Evolutionary conservation across 2,113 vertebrate species (phyloP).

Genomic region (Chionodraco myersi): DNA sequence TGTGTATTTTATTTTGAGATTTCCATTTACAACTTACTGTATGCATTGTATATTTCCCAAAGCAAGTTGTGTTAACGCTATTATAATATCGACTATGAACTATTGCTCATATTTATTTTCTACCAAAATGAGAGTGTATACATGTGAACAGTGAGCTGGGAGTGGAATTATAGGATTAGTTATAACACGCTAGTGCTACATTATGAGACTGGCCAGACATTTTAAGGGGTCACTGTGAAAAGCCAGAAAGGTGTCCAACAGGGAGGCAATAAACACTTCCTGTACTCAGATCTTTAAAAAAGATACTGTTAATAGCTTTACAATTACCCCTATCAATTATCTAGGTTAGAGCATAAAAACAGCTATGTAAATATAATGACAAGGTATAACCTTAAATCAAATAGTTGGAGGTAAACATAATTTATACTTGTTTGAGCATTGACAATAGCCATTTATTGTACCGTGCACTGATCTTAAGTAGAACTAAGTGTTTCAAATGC

Average conservation of each 20-base stretch:
- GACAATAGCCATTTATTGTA: neutral
- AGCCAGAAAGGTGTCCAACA: neutral
- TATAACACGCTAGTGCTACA: constrained; percentile 5
- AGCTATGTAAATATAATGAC: neutral
- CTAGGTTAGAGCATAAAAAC: neutral
- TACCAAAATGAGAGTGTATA: neutral
- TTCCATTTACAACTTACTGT: neutral
- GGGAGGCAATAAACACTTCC: constrained; percentile 12
- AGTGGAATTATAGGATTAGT: constrained; percentile 5
- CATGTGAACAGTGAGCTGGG: neutral
- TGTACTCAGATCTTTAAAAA: constrained; percentile 20
- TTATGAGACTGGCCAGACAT: constrained; percentile 17
- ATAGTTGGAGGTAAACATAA: neutral
- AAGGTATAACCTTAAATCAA: neutral
- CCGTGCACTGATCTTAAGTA: neutral
- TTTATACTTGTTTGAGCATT: neutral
- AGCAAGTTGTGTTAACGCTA: no score
- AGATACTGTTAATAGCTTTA: neutral
- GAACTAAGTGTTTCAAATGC: neutral
- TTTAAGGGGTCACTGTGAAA: constrained; percentile 23
- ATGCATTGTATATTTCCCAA: neutral
- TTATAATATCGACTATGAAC: neutral
- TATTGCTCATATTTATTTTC: neutral
- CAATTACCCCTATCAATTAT: neutral
- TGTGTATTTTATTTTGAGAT: constrained; percentile 6